A percentile compares a stretch with the other conserved stretches of the same genome.
phyloP scores from a whole-genome alignment of 2,888 invertebrate genomes.

The Dugesia japonica region DNA sequence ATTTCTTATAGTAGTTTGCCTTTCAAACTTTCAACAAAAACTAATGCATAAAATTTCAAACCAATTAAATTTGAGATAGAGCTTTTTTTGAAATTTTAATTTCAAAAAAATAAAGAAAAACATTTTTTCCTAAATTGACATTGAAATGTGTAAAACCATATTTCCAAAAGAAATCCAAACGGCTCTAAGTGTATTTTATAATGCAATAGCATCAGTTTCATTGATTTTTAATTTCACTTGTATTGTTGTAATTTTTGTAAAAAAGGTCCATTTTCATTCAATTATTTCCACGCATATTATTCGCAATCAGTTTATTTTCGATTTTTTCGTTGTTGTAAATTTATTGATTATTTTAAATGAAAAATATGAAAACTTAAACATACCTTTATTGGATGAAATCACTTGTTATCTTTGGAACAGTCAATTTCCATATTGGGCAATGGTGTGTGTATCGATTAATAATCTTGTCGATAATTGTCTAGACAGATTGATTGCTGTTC shows the following conservation, averaged over 20 bases:
- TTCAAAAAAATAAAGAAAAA: too few species aligned
- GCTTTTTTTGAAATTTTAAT: neutral
- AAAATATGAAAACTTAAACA: neutral
- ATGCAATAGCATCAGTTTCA: neutral
- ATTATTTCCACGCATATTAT: neutral
- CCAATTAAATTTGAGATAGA: neutral
- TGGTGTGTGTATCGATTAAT: neutral
- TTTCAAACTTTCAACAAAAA: too few species aligned
- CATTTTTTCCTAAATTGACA: too few species aligned
- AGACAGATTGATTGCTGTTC: neutral
- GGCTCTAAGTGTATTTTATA: neutral
- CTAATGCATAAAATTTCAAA: too few species aligned
- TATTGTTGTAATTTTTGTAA: neutral
- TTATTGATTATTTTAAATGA: slow-evolving; percentile 6
- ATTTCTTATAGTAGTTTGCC: too few species aligned
- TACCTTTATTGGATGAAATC: neutral
- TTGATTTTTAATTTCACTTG: neutral
- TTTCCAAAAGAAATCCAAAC: neutral
- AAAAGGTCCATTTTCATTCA: neutral
- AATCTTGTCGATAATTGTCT: neutral
- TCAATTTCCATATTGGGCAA: slow-evolving; percentile 1
- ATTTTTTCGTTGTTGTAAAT: neutral
- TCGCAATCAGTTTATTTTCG: neutral
- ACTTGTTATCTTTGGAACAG: neutral
- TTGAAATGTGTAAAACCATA: neutral